Base-by-base conservation (phyloP, 2,888 invertebrate genomes). In the Sycophila texana region DNA sequence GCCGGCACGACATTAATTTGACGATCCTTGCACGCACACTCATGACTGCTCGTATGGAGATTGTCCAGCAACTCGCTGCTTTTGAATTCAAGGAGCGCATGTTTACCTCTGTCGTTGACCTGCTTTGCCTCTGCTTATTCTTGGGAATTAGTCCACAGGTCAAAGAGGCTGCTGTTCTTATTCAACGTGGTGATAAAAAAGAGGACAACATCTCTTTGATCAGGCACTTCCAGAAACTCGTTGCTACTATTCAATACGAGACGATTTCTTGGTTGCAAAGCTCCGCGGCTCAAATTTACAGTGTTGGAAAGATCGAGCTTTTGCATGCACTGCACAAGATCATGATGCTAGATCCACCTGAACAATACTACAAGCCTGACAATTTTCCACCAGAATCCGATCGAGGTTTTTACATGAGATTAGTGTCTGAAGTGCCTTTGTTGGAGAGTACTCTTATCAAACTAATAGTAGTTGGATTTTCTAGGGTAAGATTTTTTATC, bases 311-410 rank as follows among this genome's bases (percentile, higher is more conserved):
- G 0, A 92, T 92, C 51, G 97, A 97, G 86, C 96, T 95, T 87
- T 93, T 94, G 84, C 95, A 95, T 85, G 95, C 95, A 0, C 90
- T 97, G 72, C 95, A 96, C 84, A 97, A 97, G 92, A 92, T 95
- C 85, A 92, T 96, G 88, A 92, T 97, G 82, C 92, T 96, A 82
- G 96, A 96, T 88, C 93, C 93, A 77, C 93, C 94, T 0, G 97
- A 97, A 82, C 93, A 94, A 79, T 97, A 97, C 91, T 95, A 94
- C 86, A 96, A 96, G 89, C 92, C 94, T 81, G 95, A 96, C 90
- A 95, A 95, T 90, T 98, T 98, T 97, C 98, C 98, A 0, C 95
- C 96, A 0, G 99, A 99, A 91, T 94, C 94, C 12, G 98, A 99
- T 86, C 93, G 98, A 83, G 94, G 94, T 47, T 91, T 94, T 65